These are phyloP conservation scores for Pheucticus melanocephalus DNA, from an alignment of 2,113 vertebrate species.

Conservation along the genomic window DNA sequence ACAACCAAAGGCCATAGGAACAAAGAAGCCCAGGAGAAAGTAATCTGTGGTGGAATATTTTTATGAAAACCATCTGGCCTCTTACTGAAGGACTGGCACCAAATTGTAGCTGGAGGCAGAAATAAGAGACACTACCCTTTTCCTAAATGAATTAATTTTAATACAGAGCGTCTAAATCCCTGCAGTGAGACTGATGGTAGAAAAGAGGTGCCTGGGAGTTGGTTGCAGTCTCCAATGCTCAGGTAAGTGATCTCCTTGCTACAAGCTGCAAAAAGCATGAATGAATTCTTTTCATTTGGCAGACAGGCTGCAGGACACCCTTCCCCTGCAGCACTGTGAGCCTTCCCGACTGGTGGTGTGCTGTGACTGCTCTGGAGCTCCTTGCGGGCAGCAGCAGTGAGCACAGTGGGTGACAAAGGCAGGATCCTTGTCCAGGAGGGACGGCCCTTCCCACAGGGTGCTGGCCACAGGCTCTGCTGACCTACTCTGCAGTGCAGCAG, in stretches of 20 bases:
- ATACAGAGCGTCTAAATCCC: background rate
- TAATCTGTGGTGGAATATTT: background rate
- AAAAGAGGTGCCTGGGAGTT: background rate
- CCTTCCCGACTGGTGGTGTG: fast-evolving
- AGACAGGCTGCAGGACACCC: background rate
- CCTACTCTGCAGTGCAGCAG: background rate
- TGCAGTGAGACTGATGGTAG: background rate
- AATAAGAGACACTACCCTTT: background rate
- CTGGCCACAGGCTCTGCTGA: background rate
- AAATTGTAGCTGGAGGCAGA: background rate
- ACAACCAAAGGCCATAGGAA: background rate
- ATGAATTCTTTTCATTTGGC: background rate
- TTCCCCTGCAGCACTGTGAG: background rate
- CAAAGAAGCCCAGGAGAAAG: background rate
- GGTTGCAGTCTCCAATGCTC: background rate
- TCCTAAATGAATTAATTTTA: background rate
- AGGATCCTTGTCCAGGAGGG: background rate
- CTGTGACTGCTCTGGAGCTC: background rate
- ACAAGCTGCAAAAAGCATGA: background rate
- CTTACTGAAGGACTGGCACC: background rate
- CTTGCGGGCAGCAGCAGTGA: background rate
- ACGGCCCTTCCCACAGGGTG: background rate
- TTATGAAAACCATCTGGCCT: background rate
- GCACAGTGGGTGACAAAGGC: background rate
- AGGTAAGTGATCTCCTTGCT: background rate